These are phyloP conservation scores for Phaethon lepturus DNA, from an alignment of 2,113 vertebrate genomes.

Conservation along the genomic window DNA sequence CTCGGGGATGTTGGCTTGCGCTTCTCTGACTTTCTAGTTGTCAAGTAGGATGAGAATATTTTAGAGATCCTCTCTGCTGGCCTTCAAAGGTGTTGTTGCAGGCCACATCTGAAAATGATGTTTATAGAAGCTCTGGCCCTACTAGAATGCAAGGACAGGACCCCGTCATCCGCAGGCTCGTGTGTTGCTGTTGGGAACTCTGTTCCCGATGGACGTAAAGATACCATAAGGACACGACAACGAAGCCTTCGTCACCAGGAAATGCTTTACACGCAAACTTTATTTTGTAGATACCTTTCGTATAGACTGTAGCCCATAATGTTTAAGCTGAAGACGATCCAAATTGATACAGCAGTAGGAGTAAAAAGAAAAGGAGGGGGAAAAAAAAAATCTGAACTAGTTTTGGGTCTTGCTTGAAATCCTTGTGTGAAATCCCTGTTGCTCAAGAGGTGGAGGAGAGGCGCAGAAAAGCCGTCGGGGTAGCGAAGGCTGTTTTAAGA, in stretches of 20 bases:
- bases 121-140: not conserved
- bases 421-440: rapidly evolving
- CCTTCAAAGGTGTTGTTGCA: not conserved
- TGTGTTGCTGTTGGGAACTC: not conserved
- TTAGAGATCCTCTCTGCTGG: not conserved
- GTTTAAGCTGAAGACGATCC: not conserved
- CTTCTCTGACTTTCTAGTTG: not conserved
- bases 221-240: rapidly evolving
- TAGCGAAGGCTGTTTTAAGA: not conserved
- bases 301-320: not conserved
- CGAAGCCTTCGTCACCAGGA: not conserved
- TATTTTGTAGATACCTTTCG: not conserved
- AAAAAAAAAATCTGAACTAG: rapidly evolving
- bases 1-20: not conserved
- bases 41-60: not conserved
- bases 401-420: not conserved
- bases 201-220: rapidly evolving
- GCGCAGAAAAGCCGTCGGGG: not conserved
- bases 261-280: not conserved
- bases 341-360: not conserved
- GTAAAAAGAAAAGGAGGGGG: not conserved
- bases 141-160: not conserved
- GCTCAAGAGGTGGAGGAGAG: not conserved
- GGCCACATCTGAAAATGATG: not conserved
- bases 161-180: rapidly evolving